Conservation (phyloP, 2,888 invertebrate genomes). For the Lysandra coridon region DNA sequence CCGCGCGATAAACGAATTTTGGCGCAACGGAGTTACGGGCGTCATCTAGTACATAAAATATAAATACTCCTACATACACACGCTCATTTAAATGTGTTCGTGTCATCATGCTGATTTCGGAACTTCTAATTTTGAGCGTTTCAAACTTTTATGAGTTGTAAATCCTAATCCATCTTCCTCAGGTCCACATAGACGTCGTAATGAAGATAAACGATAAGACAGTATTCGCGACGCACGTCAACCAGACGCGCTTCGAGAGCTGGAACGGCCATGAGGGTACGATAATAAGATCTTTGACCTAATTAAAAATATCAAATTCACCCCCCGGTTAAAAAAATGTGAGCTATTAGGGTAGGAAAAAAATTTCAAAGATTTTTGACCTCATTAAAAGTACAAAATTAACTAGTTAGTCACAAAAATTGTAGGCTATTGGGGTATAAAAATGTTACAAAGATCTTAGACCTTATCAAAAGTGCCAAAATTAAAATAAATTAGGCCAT, state of each 20-base stretch:
- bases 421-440: slow-evolving; percentile 72
- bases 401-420: no score
- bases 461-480: background rate
- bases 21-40: no score
- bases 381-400: no score
- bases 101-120: background rate
- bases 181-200: slow-evolving; percentile 84
- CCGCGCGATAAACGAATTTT: no score
- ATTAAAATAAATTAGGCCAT: no score
- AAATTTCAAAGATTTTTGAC: no score
- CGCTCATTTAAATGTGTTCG: no score
- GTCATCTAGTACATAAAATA: no score
- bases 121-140: background rate
- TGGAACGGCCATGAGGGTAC: slow-evolving; percentile 82
- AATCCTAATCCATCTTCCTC: slow-evolving; percentile 40
- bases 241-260: slow-evolving; percentile 82
- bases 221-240: slow-evolving; percentile 83
- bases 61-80: background rate
- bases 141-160: background rate
- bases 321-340: no score
- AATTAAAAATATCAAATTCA: no score
- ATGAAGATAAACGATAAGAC: slow-evolving; percentile 84
- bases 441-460: background rate
- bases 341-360: no score
- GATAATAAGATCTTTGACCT: slow-evolving; percentile 46